phyloP scores from a whole-genome alignment of 1,140 invertebrate species.

The Probaryconus sp. region DNA sequence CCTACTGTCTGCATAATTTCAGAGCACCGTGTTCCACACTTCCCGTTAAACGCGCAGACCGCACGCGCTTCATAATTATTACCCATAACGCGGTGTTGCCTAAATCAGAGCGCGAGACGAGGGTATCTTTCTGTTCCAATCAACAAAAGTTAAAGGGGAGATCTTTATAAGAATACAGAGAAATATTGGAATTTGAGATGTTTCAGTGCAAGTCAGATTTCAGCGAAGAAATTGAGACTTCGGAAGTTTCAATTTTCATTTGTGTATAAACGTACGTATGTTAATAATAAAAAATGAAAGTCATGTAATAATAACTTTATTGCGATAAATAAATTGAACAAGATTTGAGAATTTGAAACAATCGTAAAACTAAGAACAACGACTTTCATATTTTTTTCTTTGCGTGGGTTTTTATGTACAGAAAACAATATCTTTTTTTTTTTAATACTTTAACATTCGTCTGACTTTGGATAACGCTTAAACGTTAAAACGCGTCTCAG shows the following conservation, averaged over 20 bases:
- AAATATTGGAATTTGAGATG: too few species aligned
- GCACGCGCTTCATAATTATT: constrained; percentile 59
- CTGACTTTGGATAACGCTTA: constrained; percentile 74
- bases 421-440: too few species aligned
- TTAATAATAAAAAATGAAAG: too few species aligned
- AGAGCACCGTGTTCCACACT: constrained; percentile 49
- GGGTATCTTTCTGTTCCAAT: constrained; percentile 1
- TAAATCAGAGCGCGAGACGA: constrained; percentile 22
- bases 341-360: constrained; percentile 44
- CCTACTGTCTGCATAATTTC: constrained; percentile 59
- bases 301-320: too few species aligned
- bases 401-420: constrained; percentile 38
- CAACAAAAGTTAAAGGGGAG: too few species aligned
- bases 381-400: constrained; percentile 32
- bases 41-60: constrained; percentile 53
- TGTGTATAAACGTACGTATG: too few species aligned
- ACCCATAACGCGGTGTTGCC: constrained; percentile 18
- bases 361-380: constrained; percentile 51
- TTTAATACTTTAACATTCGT: constrained; percentile 55
- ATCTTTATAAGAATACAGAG: too few species aligned
- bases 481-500: constrained; percentile 93
- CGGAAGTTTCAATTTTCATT: too few species aligned
- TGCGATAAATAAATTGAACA: constrained; percentile 53
- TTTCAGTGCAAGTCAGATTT: too few species aligned
- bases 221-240: too few species aligned